Evolutionary conservation across 2,113 vertebrate genomes (phyloP).

Genomic region (Smithornis capensis): DNA sequence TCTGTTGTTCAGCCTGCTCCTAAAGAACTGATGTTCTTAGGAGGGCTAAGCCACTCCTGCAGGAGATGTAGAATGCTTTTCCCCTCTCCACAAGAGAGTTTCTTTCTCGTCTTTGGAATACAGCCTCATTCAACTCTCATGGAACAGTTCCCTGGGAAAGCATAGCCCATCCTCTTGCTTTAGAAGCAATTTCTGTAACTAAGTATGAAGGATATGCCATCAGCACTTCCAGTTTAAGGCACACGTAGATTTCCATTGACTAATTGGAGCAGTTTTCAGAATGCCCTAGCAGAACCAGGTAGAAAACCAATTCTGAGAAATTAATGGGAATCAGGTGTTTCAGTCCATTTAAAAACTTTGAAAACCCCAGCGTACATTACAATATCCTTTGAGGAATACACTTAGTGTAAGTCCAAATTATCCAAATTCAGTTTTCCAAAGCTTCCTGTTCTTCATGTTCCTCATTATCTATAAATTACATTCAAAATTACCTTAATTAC

Average conservation of each 20-base stretch:
- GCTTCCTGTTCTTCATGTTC: constrained; percentile 42
- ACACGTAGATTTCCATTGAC: not conserved
- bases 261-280: not conserved
- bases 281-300: not conserved
- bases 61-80: not conserved
- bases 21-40: not conserved
- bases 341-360: not conserved
- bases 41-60: not conserved
- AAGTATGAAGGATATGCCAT: not conserved
- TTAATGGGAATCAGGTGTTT: not conserved
- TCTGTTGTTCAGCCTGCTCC: not conserved
- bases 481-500: constrained; percentile 52
- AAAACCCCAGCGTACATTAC: not conserved
- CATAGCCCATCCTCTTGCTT: not conserved
- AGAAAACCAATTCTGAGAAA: not conserved
- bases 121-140: not conserved
- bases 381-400: not conserved
- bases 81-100: not conserved
- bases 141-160: not conserved
- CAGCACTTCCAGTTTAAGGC: not conserved
- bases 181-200: not conserved
- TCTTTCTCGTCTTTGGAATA: not conserved
- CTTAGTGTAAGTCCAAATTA: not conserved
- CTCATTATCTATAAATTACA: constrained; percentile 53
- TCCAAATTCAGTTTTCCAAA: constrained; percentile 8